phyloP scores from a whole-genome alignment of 2,888 invertebrate genomes.

The Heliothis peltigera region DNA sequence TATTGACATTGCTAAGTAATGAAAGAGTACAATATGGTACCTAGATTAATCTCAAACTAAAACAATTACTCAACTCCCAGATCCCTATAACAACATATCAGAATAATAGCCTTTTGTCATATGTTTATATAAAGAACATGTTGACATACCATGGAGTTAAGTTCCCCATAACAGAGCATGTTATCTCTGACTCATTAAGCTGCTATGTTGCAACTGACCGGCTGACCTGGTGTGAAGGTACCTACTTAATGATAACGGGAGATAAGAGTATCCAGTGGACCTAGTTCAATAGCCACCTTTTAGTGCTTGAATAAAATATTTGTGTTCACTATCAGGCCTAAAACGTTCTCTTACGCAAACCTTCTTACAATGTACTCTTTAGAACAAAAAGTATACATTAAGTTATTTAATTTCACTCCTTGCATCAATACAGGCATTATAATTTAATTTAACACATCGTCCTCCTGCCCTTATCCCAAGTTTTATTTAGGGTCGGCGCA shows the following conservation, averaged over 20 bases:
- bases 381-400: neutral
- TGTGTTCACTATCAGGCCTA: neutral
- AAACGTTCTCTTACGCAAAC: neutral
- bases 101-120: conserved; percentile 32
- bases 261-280: conserved; percentile 29
- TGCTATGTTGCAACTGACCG: conserved; percentile 61
- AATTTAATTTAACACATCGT: conserved; percentile 25
- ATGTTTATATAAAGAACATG: conserved; percentile 22
- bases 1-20: too few relatives aligned
- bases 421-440: conserved; percentile 23
- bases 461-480: too few relatives aligned
- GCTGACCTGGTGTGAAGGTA: conserved; percentile 52
- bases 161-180: conserved; percentile 61
- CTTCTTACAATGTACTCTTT: neutral
- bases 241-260: conserved; percentile 32
- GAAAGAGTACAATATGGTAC: neutral
- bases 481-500: too few relatives aligned
- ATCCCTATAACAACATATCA: conserved; percentile 3
- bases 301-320: neutral
- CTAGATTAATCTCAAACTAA: conserved; percentile 4
- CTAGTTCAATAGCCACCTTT: neutral
- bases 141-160: conserved; percentile 48
- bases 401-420: neutral
- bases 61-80: conserved; percentile 2
- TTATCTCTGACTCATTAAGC: conserved; percentile 53